Base-by-base conservation (phyloP, 2,797 vertebrate species). In the Sebastes hopkinsi region DNA sequence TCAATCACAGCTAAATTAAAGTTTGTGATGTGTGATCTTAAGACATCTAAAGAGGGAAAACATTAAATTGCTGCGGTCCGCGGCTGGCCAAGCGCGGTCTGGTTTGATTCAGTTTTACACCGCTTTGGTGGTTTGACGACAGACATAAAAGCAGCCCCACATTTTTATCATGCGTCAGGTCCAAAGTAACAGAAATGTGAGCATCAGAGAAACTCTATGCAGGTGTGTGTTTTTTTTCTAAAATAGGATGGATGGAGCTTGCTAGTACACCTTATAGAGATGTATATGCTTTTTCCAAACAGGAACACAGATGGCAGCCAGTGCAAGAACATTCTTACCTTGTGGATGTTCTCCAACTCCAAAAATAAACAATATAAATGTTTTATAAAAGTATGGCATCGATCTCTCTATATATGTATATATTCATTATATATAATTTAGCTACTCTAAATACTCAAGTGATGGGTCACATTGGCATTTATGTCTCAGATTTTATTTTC, bases 1-100 rank as follows among this genome's bases (percentile, higher is more conserved):
- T 80, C 82, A 81, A 16, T 87, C 74, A 68, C 42, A 73, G 66
- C 59, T 25, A 36, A 72, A 42, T 46, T 55, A 75, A 81, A 29
- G 59, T 77, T 66, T 66, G 60, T 16, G 14, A n/a, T 22, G 46
- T 70, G 25, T 62, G 23, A 81, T 61, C 20, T 69, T 18, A 23
- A 68, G 58, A 56, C 12, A 4, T 54, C 5, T 4, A 22, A 46
- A 36, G 55, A 50, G 34, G 30, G 20, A 29, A 22, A 46, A 22
- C 22, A 52, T 58, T 4, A n/a, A 32, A 27, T 18, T 46, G 13
- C 29, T 38, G 14, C 52, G 11, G 30, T 34, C 42, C 38, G 5
- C 3, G 1, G 10, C n/a, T 29, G 50, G n/a, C 16, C 4, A 55
- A 50, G 38, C n/a, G 25, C 18, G 1, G 11, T 66, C 25, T 32